These are phyloP conservation scores for Microhierax caerulescens DNA, from an alignment of 2,797 vertebrate genomes.

Conservation along the genomic window DNA sequence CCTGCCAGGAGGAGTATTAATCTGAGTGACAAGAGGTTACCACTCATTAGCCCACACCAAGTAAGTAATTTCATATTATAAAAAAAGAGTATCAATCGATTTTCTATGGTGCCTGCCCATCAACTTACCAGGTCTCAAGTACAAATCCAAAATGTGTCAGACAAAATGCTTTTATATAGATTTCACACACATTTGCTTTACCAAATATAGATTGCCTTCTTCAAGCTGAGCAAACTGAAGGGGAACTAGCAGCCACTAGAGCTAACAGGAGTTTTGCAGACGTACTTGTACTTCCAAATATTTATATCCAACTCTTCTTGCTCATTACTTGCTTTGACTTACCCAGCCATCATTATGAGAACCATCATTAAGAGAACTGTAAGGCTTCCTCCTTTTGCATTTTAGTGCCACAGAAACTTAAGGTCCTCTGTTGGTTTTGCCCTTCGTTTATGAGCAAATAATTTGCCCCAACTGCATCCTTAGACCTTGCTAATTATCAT, in stretches of 20 bases:
- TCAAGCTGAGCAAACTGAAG: background rate
- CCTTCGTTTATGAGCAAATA: rapidly evolving
- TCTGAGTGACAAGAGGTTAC: background rate
- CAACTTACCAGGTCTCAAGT: background rate
- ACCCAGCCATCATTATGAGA: background rate
- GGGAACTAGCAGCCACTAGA: background rate
- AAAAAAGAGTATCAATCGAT: background rate
- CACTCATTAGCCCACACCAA: background rate
- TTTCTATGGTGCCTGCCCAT: background rate
- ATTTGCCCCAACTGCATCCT: background rate
- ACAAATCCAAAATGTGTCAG: background rate
- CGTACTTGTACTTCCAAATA: background rate
- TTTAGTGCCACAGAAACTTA: background rate
- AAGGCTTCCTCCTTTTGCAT: background rate
- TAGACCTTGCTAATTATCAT: background rate
- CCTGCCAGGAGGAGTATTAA: background rate
- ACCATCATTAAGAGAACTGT: background rate
- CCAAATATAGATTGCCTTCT: background rate
- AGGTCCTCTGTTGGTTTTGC: background rate
- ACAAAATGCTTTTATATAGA: background rate
- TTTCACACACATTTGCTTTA: background rate
- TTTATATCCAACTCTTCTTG: background rate
- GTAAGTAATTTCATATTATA: background rate
- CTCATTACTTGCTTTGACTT: background rate
- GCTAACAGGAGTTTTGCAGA: background rate